These are phyloP conservation scores for Ochropacha duplaris DNA, from an alignment of 2,888 invertebrate genomes.

Conservation along the genomic window DNA sequence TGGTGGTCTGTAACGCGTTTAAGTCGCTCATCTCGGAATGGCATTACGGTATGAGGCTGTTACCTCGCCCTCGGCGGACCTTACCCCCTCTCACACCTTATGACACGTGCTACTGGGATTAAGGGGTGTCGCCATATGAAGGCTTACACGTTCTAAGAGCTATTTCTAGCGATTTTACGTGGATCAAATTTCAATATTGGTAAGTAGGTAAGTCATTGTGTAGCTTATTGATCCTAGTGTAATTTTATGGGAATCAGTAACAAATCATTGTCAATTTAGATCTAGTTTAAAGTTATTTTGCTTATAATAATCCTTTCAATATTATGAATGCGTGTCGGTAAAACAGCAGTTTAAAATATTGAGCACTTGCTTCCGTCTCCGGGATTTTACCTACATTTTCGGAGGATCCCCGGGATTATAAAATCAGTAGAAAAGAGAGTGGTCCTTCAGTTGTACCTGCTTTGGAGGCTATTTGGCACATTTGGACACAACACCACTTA, in stretches of 20 bases:
- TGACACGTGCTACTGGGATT: slow-evolving; percentile 57
- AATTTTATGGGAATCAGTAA: not conserved
- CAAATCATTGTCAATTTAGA: not conserved
- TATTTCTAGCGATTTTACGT: not conserved
- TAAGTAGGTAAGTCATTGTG: not conserved
- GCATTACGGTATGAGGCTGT: slow-evolving; percentile 72
- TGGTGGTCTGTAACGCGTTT: slow-evolving; percentile 72
- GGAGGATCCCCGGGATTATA: too few relatives aligned
- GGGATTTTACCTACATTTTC: too few relatives aligned
- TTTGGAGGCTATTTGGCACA: too few relatives aligned
- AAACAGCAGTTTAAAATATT: too few relatives aligned
- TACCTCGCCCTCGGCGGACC: slow-evolving; percentile 34
- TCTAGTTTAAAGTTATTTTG: not conserved
- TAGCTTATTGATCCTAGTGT: not conserved
- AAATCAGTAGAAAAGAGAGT: too few relatives aligned
- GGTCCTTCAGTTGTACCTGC: too few relatives aligned
- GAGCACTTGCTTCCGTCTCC: too few relatives aligned
- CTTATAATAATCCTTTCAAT: too few relatives aligned
- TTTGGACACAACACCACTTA: too few relatives aligned
- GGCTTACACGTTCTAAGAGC: not conserved
- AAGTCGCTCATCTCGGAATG: slow-evolving; percentile 81
- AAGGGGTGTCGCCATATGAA: slow-evolving; percentile 61
- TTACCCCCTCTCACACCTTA: slow-evolving; percentile 48
- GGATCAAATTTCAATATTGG: slow-evolving; percentile 1
- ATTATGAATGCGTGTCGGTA: too few relatives aligned